Evolutionary conservation across 2,113 vertebrate species (phyloP).

Genomic region (Corythoichthys haematopterus): DNA sequence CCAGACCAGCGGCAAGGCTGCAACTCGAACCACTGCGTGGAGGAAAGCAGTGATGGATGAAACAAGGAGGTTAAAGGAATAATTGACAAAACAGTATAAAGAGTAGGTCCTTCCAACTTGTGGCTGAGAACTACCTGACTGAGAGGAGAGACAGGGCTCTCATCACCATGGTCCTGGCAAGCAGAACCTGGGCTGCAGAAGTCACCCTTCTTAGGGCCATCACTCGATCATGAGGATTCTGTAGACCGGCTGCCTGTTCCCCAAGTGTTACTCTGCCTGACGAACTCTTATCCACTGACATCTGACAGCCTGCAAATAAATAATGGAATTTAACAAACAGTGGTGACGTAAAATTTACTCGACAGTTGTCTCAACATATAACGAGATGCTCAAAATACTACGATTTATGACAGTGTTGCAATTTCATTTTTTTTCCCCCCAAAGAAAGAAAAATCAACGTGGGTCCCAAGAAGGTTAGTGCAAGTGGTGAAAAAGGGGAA

Average conservation of each 20-base stretch:
- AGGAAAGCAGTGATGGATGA: neutral
- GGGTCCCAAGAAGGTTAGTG: no score
- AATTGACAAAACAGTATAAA: neutral
- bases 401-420: no score
- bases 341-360: no score
- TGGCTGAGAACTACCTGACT: constrained; percentile 50
- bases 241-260: constrained; percentile 88
- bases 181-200: constrained; percentile 89
- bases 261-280: constrained; percentile 89
- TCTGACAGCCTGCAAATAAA: constrained; percentile 81
- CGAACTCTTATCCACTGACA: constrained; percentile 90
- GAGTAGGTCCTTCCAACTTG: neutral
- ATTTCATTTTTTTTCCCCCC: no score
- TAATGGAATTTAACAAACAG: no score
- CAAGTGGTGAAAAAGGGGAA: no score
- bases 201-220: constrained; percentile 92
- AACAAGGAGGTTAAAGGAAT: no score
- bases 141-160: constrained; percentile 90
- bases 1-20: constrained; percentile 95
- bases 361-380: no score
- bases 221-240: constrained; percentile 87
- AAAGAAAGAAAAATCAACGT: no score
- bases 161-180: constrained; percentile 98
- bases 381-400: no score
- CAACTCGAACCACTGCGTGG: constrained; percentile 89